These are phyloP conservation scores for Drosophila infuscata DNA, from an alignment of 2,888 invertebrate species.

Conservation along the genomic window DNA sequence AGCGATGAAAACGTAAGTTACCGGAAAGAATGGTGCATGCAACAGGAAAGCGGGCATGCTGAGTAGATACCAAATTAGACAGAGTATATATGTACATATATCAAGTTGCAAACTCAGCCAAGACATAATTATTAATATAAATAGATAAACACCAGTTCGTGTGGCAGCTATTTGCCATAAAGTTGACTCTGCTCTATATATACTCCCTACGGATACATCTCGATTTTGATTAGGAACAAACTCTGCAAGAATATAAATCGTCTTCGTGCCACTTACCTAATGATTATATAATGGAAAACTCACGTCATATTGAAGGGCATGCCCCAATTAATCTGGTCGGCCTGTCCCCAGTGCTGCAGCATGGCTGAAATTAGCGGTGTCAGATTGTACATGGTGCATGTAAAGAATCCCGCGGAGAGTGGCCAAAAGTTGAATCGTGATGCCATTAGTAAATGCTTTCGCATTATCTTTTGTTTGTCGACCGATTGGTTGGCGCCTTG, in stretches of 20 bases:
- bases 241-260: background rate
- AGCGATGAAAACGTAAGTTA: conserved; percentile 70
- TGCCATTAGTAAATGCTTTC: conserved; percentile 51
- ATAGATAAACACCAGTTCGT: background rate
- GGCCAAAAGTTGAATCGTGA: conserved; percentile 75
- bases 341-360: conserved; percentile 40
- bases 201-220: background rate
- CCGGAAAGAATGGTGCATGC: conserved; percentile 52
- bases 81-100: background rate
- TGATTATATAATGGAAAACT: conserved; percentile 25
- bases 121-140: background rate
- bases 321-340: conserved; percentile 55
- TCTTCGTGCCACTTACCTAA: too few species aligned
- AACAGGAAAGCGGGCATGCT: conserved; percentile 70
- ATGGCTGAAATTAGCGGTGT: conserved; percentile 67
- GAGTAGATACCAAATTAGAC: background rate
- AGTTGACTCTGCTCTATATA: background rate
- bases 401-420: conserved; percentile 71
- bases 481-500: background rate
- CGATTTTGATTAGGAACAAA: background rate
- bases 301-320: conserved; percentile 81
- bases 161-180: background rate
- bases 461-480: conserved; percentile 38
- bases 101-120: background rate
- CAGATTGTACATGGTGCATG: conserved; percentile 66